Evolutionary conservation across 2,113 vertebrate genomes (phyloP), one percentile per base, ranked within the genome.

Genomic region (Haliaeetus leucogaster): DNA sequence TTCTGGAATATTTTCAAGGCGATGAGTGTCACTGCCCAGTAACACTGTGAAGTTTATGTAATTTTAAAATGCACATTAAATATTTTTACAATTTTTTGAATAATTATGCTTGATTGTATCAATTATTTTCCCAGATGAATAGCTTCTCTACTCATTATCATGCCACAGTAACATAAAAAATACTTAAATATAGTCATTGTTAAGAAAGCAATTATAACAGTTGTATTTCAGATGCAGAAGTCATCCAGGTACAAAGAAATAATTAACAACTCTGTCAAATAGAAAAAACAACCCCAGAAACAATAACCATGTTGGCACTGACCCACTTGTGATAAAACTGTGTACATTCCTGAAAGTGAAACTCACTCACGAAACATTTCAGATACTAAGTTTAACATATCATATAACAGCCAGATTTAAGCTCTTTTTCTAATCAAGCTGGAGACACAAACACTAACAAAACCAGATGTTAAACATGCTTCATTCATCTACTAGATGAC

Each of bases 1-100:
- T 96, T 96, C 86, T 98, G 97, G 98, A 98, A 96, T 68, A 30
- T 48, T 95, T 97, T 97, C 96, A 98, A 95, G 93, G 70, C 92
- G 93, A 45, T 80, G 90, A 82, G 88, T 96, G 94, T 86, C 95
- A 95, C 68, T 96, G 96, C 78, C 95, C 97, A 96, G 91, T 89
- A 94, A 58, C 76, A 71, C 82, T 94, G 53, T 81, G 61, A 92
- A 79, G 68, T 97, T 97, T 92, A 90, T 95, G 78, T 74, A 93
- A 73, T 90, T 97, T 90, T 86, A 61, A 95, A 92, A 95, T 21
- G 62, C 29, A 95, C 34, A 65, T 94, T 96, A 97, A 98, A 96
- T 94, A 97, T 96, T 97, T 95, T 95, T 87, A 92, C 90, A 93
- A 15, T 53, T 91, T 87, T 82, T 70, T 21, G 25, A 88, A 83